Conservation (phyloP, 2,888 invertebrate species). For the Nysson spinosus region DNA sequence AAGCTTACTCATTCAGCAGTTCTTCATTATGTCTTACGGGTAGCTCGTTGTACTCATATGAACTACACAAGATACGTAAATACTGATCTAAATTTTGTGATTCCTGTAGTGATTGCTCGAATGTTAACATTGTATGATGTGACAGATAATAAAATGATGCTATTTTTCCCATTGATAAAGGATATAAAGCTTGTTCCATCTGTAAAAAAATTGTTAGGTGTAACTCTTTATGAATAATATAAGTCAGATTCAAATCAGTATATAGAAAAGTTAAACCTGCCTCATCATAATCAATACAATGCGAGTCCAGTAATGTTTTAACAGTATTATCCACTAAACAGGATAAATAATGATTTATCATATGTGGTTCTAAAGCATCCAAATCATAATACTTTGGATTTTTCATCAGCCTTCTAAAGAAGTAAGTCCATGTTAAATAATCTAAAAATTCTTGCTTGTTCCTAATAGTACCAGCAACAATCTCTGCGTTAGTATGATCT, state of each 20-base stretch:
- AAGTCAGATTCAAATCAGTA: background rate
- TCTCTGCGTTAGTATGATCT: constrained; percentile 98
- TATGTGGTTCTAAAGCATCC: constrained; percentile 83
- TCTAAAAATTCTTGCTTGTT: constrained; percentile 95
- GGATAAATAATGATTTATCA: constrained; percentile 88
- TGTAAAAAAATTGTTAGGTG: constrained; percentile 31
- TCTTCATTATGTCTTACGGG: constrained; percentile 99
- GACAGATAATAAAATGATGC: constrained; percentile 98
- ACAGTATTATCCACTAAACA: constrained; percentile 89
- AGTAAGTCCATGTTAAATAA: constrained; percentile 99
- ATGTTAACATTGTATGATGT: constrained; percentile 92
- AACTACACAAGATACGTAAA: constrained; percentile 88
- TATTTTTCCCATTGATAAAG: constrained; percentile 89
- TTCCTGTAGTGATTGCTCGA: constrained; percentile 83
- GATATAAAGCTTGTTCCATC: constrained; percentile 65
- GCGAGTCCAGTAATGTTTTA: constrained; percentile 84
- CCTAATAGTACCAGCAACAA: constrained; percentile 96
- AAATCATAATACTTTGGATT: constrained; percentile 96
- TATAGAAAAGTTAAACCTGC: constrained; percentile 78
- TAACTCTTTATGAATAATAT: constrained; percentile 1
- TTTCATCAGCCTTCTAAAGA: constrained; percentile 93
- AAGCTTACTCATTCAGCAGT: constrained; percentile 87
- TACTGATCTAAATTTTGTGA: constrained; percentile 85
- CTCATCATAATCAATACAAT: constrained; percentile 89
- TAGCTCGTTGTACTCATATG: constrained; percentile 93